A percentile compares a stretch with the other conserved stretches of the same genome.
phyloP scores from a whole-genome alignment of 2,888 invertebrate species.

The Macropis europaea region DNA sequence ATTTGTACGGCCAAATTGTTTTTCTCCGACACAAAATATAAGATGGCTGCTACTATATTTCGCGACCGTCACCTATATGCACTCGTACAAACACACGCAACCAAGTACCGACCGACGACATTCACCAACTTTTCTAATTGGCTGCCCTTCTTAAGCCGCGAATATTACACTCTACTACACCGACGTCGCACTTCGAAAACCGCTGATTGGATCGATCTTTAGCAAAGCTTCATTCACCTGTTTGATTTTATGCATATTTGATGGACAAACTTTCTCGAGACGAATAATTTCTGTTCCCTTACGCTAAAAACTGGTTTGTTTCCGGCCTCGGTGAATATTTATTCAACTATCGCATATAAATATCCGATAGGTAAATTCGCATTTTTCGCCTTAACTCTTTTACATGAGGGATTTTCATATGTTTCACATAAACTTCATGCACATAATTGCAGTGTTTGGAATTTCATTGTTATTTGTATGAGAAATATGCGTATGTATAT shows the following conservation, averaged over 20 bases:
- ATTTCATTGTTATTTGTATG: background rate
- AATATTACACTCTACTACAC: conserved; percentile 20
- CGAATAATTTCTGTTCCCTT: background rate
- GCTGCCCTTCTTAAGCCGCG: conserved; percentile 49
- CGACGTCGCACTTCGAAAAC: conserved; percentile 38
- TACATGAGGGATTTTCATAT: background rate
- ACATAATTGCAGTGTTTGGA: background rate
- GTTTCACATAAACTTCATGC: background rate
- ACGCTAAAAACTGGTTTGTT: background rate
- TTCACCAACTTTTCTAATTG: conserved; percentile 54
- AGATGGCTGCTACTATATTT: conserved; percentile 79
- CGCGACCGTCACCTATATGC: conserved; percentile 61
- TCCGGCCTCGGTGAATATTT: background rate
- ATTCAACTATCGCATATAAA: background rate
- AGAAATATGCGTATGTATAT: background rate
- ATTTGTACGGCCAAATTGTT: conserved; percentile 78
- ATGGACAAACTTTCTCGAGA: conserved; percentile 11
- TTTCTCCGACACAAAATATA: conserved; percentile 80
- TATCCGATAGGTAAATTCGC: background rate
- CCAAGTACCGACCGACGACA: conserved; percentile 52
- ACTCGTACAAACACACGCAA: conserved; percentile 46
- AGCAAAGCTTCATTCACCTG: conserved; percentile 54
- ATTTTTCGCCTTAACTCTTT: background rate
- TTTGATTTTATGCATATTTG: conserved; percentile 49
- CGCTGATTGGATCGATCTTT: conserved; percentile 49